These are phyloP conservation scores for Scomber japonicus DNA, from an alignment of 2,113 vertebrate species.

Conservation along the genomic window DNA sequence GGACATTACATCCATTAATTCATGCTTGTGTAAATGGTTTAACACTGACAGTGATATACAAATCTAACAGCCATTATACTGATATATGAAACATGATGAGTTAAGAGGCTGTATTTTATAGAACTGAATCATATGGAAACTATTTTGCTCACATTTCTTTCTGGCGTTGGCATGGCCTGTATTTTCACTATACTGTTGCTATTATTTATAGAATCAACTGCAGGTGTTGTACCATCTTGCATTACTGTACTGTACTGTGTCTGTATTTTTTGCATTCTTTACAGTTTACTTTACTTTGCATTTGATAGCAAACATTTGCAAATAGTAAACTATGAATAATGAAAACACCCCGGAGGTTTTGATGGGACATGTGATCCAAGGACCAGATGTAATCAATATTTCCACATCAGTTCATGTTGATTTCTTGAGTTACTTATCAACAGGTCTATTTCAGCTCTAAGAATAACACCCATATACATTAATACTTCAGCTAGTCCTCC, in stretches of 20 bases:
- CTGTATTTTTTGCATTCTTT: background rate
- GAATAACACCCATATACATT: constrained; percentile 8
- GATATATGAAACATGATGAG: too few relatives aligned
- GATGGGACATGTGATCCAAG: constrained; percentile 12
- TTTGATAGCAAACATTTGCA: background rate
- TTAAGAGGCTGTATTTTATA: too few relatives aligned
- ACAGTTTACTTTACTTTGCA: too few relatives aligned
- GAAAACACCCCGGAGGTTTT: background rate
- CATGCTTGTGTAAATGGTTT: background rate
- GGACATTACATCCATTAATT: background rate
- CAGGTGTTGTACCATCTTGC: background rate
- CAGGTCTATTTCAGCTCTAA: constrained; percentile 1
- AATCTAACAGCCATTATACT: too few relatives aligned
- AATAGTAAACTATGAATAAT: background rate
- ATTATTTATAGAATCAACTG: background rate
- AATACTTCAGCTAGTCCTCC: constrained; percentile 10
- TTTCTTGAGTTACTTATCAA: constrained; percentile 25
- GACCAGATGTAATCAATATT: constrained; percentile 10
- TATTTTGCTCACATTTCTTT: background rate
- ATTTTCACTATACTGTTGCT: background rate
- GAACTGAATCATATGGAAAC: too few relatives aligned
- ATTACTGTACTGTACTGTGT: too few relatives aligned
- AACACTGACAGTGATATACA: background rate
- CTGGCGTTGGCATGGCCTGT: too few relatives aligned
- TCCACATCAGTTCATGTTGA: background rate